Evolutionary conservation across 2,113 vertebrate species (phyloP), one percentile per base, ranked within the genome.

Genomic region (Engystomops pustulosus): DNA sequence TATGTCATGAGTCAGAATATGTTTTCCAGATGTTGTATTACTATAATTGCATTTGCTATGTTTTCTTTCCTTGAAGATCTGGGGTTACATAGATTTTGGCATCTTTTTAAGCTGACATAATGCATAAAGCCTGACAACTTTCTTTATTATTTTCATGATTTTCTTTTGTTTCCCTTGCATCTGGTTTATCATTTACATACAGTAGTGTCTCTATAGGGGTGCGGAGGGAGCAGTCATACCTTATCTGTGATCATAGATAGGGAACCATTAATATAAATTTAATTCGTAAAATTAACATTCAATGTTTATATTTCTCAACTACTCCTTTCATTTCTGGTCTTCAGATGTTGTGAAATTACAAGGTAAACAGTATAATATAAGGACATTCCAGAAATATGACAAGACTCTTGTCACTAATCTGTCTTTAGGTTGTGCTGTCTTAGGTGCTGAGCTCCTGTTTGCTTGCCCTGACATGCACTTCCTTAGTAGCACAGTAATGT

Each of bases 11-110:
- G 23, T 5, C 69, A 71, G 68, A 71, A 23, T 12, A 71, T 71
- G 69, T 44, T 25, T 71, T 45, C 38, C 38, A 71, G 69, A 71
- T 71, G 69, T 23, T 45, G 36, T 71, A 45, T 71, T 45, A 27
- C 38, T 45, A 25, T 71, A 23, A 25, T 45, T 71, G 4, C 10
- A 25, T 71, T 45, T 71, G 38, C 23, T 71, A 9, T 25, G 23
- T 15, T 1, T 17, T 62, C 30, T 30, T n/a, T 6, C 18, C 18
- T 53, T 53, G 49, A n/a, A 53, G n/a, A 53, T 53, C 49, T 53
- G 20, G 0, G 20, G 49, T 53, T 20, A 53, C 49, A 60, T 0
- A 27, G 9, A 58, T 5, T 60, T 60, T 60, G 23, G 58, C 10
- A 3, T 14, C 7, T 44, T 44, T 44, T 34, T 69, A 1, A 23